A percentile compares a stretch with the other conserved stretches of the same genome.
phyloP scores from a whole-genome alignment of 2,797 vertebrate genomes.

The Eremophila alpestris region DNA sequence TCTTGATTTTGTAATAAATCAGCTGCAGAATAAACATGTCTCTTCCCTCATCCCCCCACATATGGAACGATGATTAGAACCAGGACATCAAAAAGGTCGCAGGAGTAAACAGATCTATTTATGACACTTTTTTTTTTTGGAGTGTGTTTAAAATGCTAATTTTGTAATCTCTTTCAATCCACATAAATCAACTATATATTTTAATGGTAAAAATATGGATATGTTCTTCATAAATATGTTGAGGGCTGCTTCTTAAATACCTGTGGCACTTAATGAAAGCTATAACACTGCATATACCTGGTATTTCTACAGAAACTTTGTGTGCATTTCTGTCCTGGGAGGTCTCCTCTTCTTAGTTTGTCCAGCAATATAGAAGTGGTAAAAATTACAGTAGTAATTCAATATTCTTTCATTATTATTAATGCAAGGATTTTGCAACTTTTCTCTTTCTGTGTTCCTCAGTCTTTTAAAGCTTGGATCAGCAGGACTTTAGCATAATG shows the following conservation, averaged over 20 bases:
- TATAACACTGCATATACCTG: not conserved
- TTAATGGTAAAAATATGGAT: conserved; percentile 10
- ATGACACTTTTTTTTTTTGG: not conserved
- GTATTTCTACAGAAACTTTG: not conserved
- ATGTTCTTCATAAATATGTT: not conserved
- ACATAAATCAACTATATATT: not conserved
- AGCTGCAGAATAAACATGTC: conserved; percentile 53
- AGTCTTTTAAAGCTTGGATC: not conserved
- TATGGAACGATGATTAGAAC: conserved; percentile 40
- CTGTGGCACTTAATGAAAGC: not conserved
- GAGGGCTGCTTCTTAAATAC: not conserved
- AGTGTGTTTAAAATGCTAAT: not conserved
- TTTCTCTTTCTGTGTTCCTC: not conserved
- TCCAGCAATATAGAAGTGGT: not conserved
- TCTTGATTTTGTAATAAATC: conserved; percentile 50
- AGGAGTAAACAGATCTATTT: conserved; percentile 43
- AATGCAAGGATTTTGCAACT: not conserved
- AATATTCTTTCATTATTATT: not conserved
- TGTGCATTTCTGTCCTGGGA: not conserved
- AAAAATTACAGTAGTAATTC: not conserved
- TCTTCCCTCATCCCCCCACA: not conserved
- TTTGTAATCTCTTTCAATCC: not conserved
- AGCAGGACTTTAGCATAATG: not conserved
- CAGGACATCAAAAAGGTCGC: not conserved
- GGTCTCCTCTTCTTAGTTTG: not conserved